Base-by-base conservation (phyloP, 1,140 invertebrate genomes). In the Nasonia giraulti region DNA sequence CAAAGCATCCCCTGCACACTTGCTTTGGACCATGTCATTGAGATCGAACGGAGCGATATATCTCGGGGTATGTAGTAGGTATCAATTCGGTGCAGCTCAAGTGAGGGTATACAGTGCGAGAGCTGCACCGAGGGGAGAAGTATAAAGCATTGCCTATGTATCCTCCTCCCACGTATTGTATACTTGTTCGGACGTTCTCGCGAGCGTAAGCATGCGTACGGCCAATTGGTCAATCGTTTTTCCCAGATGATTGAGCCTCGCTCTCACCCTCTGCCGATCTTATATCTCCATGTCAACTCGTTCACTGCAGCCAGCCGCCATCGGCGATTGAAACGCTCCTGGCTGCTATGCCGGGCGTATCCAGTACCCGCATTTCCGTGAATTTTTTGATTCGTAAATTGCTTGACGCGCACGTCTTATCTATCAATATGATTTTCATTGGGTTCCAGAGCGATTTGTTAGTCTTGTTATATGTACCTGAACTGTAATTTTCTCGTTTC, bases 1-100 rank as follows among this genome's bases (percentile, higher is more conserved):
- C 87, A 86, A 86, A 86, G 86, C 87, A 86, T 85, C 85, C 89
- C 87, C 87, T 62, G 55, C 17, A 8, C 20, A 62, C 2, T n/a
- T 62, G 55, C 86, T 85, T 82, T 84, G 85, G 85, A 87, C 83
- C 81, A 85, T 89, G 89, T 88, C 87, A 88, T 90, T 88, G 87
- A 90, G 87, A 89, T 88, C 83, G 82, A 40, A 10, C 40, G 7
- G 66, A 8, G n/a, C 75, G 75, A 77, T 77, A 77, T 77, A 77
- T 77, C 37, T n/a, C n/a, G 75, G 23, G 23, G 23, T 23, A 23
- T 23, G 23, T 23, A 23, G 23, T 23, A 12, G n/a, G 40, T 77
- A 50, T 44, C 47, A 77, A 77, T 77, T 77, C 75, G 75, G 20
- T 44, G n/a, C 8, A n/a, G 47, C 44, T 50, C 8, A 12, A 50